Percentiles rank a stretch among this genome's conserved stretches.
phyloP scores from a whole-genome alignment of 2,888 invertebrate species.

The Morpho achilles region DNA sequence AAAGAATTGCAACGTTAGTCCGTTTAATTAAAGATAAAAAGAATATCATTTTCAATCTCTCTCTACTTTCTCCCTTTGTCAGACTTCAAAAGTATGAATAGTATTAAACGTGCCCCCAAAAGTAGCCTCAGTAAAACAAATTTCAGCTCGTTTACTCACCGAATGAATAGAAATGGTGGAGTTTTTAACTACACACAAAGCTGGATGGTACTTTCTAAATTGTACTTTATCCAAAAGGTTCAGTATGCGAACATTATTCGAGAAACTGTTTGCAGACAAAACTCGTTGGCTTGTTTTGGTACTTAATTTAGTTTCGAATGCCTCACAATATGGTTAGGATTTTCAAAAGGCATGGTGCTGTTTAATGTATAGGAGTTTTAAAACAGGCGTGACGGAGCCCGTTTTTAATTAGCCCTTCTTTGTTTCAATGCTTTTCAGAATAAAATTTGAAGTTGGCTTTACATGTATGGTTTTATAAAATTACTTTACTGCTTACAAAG shows the following conservation, averaged over 20 bases:
- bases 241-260: conserved; percentile 1
- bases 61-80: conserved; percentile 26
- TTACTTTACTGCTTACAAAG: too few relatives aligned
- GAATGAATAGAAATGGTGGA: conserved; percentile 36
- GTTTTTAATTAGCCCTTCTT: conserved; percentile 2
- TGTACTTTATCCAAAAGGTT: conserved; percentile 7
- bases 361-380: conserved; percentile 5
- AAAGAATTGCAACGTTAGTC: too few relatives aligned
- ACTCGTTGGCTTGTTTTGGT: conserved; percentile 6
- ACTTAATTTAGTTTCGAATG: conserved; percentile 12
- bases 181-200: conserved; percentile 26
- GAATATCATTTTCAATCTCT: not conserved
- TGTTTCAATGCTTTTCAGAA: not conserved
- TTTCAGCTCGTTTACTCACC: conserved; percentile 38
- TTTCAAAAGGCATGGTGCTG: conserved; percentile 6
- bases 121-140: conserved; percentile 37
- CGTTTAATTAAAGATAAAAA: too few relatives aligned
- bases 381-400: conserved; percentile 1
- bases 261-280: conserved; percentile 14
- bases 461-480: not conserved
- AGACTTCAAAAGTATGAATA: conserved; percentile 37
- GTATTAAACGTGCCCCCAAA: conserved; percentile 34
- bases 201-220: conserved; percentile 20
- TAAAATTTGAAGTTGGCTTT: conserved; percentile 2
- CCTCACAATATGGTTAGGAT: conserved; percentile 1